These are phyloP conservation scores for Gryon sp. DNA, from an alignment of 1,140 invertebrate genomes.

Conservation along the genomic window DNA sequence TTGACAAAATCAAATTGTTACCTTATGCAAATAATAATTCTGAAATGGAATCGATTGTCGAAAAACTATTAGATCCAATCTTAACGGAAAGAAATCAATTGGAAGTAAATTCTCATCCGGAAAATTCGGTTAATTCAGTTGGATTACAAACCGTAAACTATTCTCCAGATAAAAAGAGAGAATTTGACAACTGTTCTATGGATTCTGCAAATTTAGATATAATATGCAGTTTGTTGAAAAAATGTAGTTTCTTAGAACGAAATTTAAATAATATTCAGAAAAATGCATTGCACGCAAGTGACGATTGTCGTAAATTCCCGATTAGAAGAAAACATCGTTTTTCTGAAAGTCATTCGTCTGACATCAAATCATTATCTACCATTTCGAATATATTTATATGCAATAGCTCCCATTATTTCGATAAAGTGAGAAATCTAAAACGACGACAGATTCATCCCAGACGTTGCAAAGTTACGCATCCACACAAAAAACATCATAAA, in stretches of 20 bases:
- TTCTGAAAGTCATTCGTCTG: neutral
- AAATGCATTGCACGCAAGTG: neutral
- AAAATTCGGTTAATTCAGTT: slow-evolving; percentile 1
- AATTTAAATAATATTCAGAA: neutral
- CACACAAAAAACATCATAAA: slow-evolving; percentile 13
- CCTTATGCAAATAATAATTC: slow-evolving; percentile 1
- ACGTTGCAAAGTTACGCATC: too few relatives aligned
- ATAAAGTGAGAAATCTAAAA: neutral
- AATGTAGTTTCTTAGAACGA: neutral
- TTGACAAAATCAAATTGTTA: slow-evolving; percentile 19
- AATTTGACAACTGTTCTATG: neutral
- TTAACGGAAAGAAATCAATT: slow-evolving; percentile 17
- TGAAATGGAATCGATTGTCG: slow-evolving; percentile 7
- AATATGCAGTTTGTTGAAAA: slow-evolving; percentile 10
- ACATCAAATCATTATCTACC: neutral
- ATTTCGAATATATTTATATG: neutral
- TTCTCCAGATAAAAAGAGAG: neutral
- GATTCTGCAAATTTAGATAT: slow-evolving; percentile 4
- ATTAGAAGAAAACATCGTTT: neutral
- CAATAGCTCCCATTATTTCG: neutral
- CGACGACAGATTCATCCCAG: too few relatives aligned
- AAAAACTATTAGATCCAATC: slow-evolving; percentile 28
- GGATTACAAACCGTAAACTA: slow-evolving; percentile 17
- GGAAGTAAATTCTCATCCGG: neutral
- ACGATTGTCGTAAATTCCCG: neutral